Conservation (phyloP, 2,888 invertebrate genomes). For the Ceraclea dissimilis region DNA sequence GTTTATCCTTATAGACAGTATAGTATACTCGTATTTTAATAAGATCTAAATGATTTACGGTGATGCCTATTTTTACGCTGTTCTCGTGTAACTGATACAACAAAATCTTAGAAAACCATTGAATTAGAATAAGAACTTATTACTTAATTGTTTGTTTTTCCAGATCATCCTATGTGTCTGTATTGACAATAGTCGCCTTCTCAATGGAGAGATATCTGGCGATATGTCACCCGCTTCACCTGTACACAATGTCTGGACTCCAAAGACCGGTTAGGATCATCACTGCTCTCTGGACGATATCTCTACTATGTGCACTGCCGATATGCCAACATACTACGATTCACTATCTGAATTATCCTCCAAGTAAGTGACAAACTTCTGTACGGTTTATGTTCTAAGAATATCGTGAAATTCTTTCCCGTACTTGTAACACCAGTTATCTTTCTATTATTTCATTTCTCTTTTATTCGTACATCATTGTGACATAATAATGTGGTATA, state of each 20-base stretch:
- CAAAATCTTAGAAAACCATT: no score
- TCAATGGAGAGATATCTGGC: slow-evolving; percentile 86
- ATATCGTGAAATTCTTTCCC: no score
- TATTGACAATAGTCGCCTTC: slow-evolving; percentile 86
- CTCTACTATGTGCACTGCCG: slow-evolving; percentile 67
- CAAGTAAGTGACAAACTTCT: slow-evolving; percentile 39
- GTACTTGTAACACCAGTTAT: no score
- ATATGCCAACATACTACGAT: slow-evolving; percentile 70
- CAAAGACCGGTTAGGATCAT: slow-evolving; percentile 76
- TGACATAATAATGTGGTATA: no score
- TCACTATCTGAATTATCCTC: slow-evolving; percentile 66
- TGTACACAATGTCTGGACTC: slow-evolving; percentile 76
- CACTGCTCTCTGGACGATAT: slow-evolving; percentile 66
- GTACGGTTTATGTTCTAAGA: not conserved
- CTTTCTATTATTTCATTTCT: no score
- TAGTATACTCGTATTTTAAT: no score
- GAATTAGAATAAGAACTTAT: no score
- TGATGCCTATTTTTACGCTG: no score
- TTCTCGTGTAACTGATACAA: no score
- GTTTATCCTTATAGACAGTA: no score
- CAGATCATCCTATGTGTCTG: slow-evolving; percentile 85
- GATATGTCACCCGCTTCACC: slow-evolving; percentile 80
- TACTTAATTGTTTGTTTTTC: slow-evolving; percentile 28
- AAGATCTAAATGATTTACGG: no score
- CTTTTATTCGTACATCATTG: no score